Evolutionary conservation across 2,888 invertebrate species (phyloP), one percentile per base, ranked within the genome.

Genomic region (Koerneria pararmatus): DNA sequence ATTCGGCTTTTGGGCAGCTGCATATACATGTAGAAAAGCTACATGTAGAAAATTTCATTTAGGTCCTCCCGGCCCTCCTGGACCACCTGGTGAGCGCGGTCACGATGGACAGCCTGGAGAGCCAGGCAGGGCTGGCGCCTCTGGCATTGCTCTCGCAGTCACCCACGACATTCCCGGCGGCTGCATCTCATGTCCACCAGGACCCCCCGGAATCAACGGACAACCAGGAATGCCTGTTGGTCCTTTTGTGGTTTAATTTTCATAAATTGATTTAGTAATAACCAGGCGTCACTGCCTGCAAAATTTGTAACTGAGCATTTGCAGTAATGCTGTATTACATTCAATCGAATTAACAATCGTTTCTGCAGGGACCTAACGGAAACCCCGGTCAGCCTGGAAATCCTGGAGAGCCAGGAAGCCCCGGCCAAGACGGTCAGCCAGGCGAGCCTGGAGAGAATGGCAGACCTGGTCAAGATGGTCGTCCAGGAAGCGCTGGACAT

Each of bases 331-430:
- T n/a, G n/a, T n/a, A n/a, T n/a, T n/a, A n/a, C n/a, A n/a, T n/a
- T n/a, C n/a, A n/a, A n/a, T n/a, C n/a, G n/a, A n/a, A n/a, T n/a
- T n/a, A n/a, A n/a, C n/a, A n/a, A n/a, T n/a, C n/a, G n/a, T n/a
- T n/a, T n/a, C n/a, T n/a, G n/a, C n/a, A n/a, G n/a, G 76, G 76
- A 64, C 72, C 69, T 57, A n/a, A n/a, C n/a, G n/a, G n/a, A n/a
- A n/a, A n/a, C n/a, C 41, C 68, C 32, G 76, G 76, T 68, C 69
- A 71, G 58, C 62, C 72, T 41, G 75, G 75, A 62, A 66, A 71
- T 37, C 66, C 71, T 49, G 76, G 76, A 66, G 59, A 69, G 19
- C 68, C 73, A 32, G 76, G 76, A 46, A 41, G 65, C n/a, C 69
- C 71, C 63, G 73, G 72, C 66, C 34, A 49, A 3, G 34, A 53